These are phyloP conservation scores for Helicoverpa assulta DNA, from an alignment of 2,888 invertebrate genomes.

Conservation along the genomic window DNA sequence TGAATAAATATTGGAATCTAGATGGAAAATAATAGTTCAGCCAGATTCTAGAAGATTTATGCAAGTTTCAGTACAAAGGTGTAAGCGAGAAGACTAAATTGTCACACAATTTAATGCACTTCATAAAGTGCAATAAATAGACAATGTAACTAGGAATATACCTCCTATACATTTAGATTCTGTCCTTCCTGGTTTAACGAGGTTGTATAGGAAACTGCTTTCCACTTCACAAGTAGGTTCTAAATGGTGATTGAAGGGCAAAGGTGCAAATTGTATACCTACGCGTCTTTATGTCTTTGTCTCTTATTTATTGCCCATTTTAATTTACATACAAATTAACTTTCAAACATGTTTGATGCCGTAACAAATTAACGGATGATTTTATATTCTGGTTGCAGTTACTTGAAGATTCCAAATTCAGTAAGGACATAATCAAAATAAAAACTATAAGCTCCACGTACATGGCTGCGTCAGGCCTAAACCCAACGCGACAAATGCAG, in stretches of 20 bases:
- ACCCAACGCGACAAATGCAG: conserved; percentile 91
- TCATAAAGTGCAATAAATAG: background rate
- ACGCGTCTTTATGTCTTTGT: background rate
- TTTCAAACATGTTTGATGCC: background rate
- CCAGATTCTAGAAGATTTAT: too few relatives aligned
- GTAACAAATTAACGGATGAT: too few relatives aligned
- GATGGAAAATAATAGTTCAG: too few relatives aligned
- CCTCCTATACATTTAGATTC: background rate
- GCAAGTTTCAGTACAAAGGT: too few relatives aligned
- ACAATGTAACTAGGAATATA: background rate
- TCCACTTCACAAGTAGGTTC: conserved; percentile 6
- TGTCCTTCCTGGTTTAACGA: conserved; percentile 21
- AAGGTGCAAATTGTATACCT: conserved; percentile 7
- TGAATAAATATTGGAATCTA: too few relatives aligned
- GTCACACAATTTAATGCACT: too few relatives aligned
- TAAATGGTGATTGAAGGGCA: conserved; percentile 35
- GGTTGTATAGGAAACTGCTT: conserved; percentile 16
- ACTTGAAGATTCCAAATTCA: conserved; percentile 94
- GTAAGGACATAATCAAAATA: conserved; percentile 97
- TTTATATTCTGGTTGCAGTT: conserved; percentile 89
- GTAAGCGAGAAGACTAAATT: too few relatives aligned
- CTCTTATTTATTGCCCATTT: background rate
- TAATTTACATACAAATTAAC: conserved; percentile 12
- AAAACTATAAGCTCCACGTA: conserved; percentile 98
- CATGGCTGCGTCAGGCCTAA: conserved; percentile 98